Base-by-base conservation (phyloP, 2,797 vertebrate species). In the Danio albolineatus region DNA sequence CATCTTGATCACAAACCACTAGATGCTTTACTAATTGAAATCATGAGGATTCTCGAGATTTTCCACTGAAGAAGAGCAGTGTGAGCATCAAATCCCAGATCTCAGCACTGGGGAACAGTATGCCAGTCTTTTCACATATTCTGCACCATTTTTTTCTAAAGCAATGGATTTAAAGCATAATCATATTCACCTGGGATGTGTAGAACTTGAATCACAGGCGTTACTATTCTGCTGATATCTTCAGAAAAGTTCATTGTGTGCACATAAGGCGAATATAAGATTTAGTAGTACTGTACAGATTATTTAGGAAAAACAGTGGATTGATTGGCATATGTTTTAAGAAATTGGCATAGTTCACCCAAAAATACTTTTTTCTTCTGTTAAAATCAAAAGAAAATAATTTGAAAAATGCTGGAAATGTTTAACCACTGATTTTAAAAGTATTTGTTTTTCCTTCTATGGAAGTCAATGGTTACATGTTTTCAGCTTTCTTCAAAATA, bases 1-100 rank as follows among this genome's bases (percentile, higher is more conserved):
- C 79, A 72, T 78, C 44, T 60, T 80, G 56, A 78, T 84, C 78
- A 69, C 51, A 67, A 66, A 60, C 17, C 59, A 73, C 71, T 75
- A 76, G 57, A 76, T 16, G 17, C 17, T 70, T 70, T 21, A 46
- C 8, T 66, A 7, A 67, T 64, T 56, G 7, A 76, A 66, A 56
- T 54, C 28, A 54, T 56, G 2, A 67, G 14, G 44, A 36, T 49
- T 54, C 0, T 57, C 44, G 3, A 67, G 56, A 70, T 51, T 60
- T 60, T 13, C 21, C 17, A 36, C 4, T 12, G 14, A 36, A 17
- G 21, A 54, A 36, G 73, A 46, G 56, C 19, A 36, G 21, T 38
- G 56, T n/a, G 21, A 73, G 14, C n/a, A 36, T 21, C 28, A 21
- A 51, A 61, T 41, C 9, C 28, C 38, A 43, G 64, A 70, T 46